Percentiles rank a stretch among this genome's conserved stretches.
Evolutionary conservation across 2,888 invertebrate genomes (phyloP).

Genomic region (Drosophila pseudotalamancana): DNA sequence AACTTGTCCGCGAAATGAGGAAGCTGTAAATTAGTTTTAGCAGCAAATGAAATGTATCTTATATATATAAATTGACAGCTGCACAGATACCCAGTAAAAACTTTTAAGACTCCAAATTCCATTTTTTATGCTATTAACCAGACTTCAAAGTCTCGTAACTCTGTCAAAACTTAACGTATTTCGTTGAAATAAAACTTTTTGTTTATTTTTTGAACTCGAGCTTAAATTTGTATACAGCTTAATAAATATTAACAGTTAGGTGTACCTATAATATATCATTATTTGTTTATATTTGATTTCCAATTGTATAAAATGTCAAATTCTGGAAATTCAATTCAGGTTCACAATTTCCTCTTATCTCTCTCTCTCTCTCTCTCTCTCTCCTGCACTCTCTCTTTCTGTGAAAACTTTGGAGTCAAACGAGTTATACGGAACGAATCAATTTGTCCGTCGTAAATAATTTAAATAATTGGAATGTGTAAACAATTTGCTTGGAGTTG

Average conservation of each 20-base stretch:
- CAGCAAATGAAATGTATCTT: neutral
- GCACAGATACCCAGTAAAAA: neutral
- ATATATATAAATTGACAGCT: neutral
- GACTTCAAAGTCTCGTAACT: neutral
- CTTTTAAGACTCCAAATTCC: too few relatives aligned
- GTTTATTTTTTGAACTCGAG: neutral
- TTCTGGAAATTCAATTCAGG: too few relatives aligned
- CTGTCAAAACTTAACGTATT: neutral
- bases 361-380: neutral
- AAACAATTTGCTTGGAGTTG: slow-evolving; percentile 3
- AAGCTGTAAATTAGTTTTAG: slow-evolving; percentile 5
- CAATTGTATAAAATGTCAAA: too few relatives aligned
- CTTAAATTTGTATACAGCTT: neutral
- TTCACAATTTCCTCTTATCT: neutral
- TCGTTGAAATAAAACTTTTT: neutral
- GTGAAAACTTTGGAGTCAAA: too few relatives aligned
- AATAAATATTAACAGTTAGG: too few relatives aligned
- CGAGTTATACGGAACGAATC: slow-evolving; percentile 4
- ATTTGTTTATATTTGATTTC: too few relatives aligned
- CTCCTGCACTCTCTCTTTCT: too few relatives aligned
- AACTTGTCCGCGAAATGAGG: slow-evolving; percentile 4
- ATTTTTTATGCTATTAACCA: too few relatives aligned
- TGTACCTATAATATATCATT: too few relatives aligned
- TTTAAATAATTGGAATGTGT: slow-evolving; percentile 12
- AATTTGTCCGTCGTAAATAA: slow-evolving; percentile 8